phyloP scores from a whole-genome alignment of 2,888 invertebrate species.

The Gasteruption jaculator region DNA sequence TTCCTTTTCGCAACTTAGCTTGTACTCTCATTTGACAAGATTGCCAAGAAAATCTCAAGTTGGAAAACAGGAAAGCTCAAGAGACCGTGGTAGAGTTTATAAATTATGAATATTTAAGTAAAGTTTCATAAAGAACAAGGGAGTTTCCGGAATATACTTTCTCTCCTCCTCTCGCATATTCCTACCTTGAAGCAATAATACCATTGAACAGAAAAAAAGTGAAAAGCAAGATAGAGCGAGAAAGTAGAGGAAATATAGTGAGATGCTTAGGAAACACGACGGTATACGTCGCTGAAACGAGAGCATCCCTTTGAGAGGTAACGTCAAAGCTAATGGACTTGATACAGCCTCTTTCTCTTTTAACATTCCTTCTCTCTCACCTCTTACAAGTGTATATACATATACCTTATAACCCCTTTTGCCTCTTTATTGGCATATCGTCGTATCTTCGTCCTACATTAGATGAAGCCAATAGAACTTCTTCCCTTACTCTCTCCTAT shows the following conservation, averaged over 20 bases:
- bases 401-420: too few relatives aligned
- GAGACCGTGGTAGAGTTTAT: conserved; percentile 28
- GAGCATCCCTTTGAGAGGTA: conserved; percentile 45
- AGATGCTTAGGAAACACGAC: conserved; percentile 45
- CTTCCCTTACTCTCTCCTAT: conserved; percentile 10
- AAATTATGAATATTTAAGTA: conserved; percentile 44
- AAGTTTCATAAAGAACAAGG: too few relatives aligned
- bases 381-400: too few relatives aligned
- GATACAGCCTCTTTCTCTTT: conserved; percentile 18
- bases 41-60: conserved; percentile 28
- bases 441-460: conserved; percentile 15
- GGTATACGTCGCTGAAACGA: conserved; percentile 44
- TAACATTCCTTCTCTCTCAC: conserved; percentile 5
- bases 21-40: too few relatives aligned
- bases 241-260: too few relatives aligned
- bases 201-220: conserved; percentile 31
- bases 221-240: too few relatives aligned
- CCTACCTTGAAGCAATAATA: conserved; percentile 31
- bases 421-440: conserved; percentile 9
- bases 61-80: conserved; percentile 21
- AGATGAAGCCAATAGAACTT: conserved; percentile 8
- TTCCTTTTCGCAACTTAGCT: too few relatives aligned
- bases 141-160: too few relatives aligned
- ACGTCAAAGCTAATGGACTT: conserved; percentile 48
- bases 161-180: too few relatives aligned